A percentile compares a stretch with the other conserved stretches of the same genome.
Evolutionary conservation across 1,140 invertebrate genomes (phyloP).

Genomic region (Holcopasites calliopsidis): DNA sequence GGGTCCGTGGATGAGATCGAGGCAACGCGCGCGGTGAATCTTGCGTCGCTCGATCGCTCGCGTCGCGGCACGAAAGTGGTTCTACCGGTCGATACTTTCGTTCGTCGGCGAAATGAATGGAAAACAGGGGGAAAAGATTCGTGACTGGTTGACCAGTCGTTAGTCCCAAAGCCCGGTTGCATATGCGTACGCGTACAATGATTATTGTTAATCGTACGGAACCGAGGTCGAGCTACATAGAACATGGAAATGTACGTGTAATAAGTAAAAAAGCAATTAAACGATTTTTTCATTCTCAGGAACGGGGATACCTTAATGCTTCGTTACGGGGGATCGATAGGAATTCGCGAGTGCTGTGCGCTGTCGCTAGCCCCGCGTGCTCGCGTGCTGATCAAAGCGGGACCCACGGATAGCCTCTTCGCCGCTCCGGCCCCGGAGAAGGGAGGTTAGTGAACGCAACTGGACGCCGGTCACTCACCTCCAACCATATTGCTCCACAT

Average conservation of each 20-base stretch:
- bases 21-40: background rate
- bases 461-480: slow-evolving; percentile 79
- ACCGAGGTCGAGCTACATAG: no score
- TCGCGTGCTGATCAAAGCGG: slow-evolving; percentile 15
- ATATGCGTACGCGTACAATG: no score
- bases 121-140: background rate
- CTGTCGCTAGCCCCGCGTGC: background rate
- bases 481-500: slow-evolving; percentile 79
- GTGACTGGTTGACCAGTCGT: no score
- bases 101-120: slow-evolving; percentile 13
- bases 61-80: slow-evolving; percentile 31
- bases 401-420: slow-evolving; percentile 4
- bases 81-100: slow-evolving; percentile 34
- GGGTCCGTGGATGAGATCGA: slow-evolving; percentile 28
- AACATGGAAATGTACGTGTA: no score
- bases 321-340: background rate
- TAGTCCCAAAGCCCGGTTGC: no score
- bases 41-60: background rate
- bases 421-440: slow-evolving; percentile 7
- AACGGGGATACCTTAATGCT: no score
- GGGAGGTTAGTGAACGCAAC: slow-evolving; percentile 78
- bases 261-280: no score
- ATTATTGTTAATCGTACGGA: no score
- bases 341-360: background rate
- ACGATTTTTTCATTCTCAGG: no score